These are phyloP conservation scores for Thalassarche chlororhynchos DNA, from an alignment of 2,113 vertebrate species.

Conservation along the genomic window DNA sequence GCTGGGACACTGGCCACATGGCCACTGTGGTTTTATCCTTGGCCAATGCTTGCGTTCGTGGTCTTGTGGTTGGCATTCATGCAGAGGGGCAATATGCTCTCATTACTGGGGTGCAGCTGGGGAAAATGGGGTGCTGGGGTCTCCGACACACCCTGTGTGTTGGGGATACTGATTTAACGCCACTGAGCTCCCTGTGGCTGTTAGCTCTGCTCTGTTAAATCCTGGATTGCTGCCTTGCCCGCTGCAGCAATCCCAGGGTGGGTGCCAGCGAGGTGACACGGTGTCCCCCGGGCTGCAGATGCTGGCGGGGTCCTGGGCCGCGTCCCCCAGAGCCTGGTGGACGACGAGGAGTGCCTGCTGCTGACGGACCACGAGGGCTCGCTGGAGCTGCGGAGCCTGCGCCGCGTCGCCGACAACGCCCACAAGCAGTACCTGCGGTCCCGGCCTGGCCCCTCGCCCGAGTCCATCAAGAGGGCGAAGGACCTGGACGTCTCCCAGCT, in stretches of 20 bases:
- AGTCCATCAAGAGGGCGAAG: slow-evolving; percentile 92
- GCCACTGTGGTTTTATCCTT: not conserved
- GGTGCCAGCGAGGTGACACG: accelerated
- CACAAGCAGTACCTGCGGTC: slow-evolving; percentile 94
- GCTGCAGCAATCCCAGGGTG: not conserved
- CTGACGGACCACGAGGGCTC: slow-evolving; percentile 77
- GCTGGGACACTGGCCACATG: not conserved
- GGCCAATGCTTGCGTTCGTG: not conserved
- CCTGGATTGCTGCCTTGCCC: accelerated
- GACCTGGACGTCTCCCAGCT: slow-evolving; percentile 80
- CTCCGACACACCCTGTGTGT: accelerated
- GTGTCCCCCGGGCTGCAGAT: not conserved
- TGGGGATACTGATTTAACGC: not conserved
- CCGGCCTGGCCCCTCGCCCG: slow-evolving; percentile 83
- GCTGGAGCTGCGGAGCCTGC: slow-evolving; percentile 83
- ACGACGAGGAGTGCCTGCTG: slow-evolving; percentile 87
- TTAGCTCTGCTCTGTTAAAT: not conserved
- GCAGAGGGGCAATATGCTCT: accelerated
- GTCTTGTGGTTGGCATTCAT: too few relatives aligned
- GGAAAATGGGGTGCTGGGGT: too few relatives aligned
- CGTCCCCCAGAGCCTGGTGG: slow-evolving; percentile 90
- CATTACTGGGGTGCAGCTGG: not conserved
- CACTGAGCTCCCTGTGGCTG: accelerated
- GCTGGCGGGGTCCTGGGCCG: slow-evolving; percentile 83
- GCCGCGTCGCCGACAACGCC: slow-evolving; percentile 83